Conservation (phyloP, 2,888 invertebrate genomes). For the Pasiphila rectangulata region DNA sequence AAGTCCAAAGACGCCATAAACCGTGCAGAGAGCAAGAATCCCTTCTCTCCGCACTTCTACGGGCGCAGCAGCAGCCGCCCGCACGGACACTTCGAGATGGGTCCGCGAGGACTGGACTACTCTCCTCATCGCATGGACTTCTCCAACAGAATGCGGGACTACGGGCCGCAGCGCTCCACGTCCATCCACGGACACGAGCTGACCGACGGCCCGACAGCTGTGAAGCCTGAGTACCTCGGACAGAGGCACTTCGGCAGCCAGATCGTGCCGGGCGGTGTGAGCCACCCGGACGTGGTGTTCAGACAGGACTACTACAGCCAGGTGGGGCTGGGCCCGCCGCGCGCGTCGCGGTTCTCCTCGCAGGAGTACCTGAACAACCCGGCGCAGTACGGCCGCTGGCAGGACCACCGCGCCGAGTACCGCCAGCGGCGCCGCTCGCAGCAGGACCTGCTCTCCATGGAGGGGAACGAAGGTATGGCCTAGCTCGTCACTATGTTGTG, state of each 20-base stretch:
- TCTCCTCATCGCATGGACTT: slow-evolving; percentile 72
- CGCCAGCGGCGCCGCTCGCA: slow-evolving; percentile 72
- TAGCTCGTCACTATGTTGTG: neutral
- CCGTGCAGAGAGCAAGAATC: slow-evolving; percentile 64
- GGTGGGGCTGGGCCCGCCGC: slow-evolving; percentile 65
- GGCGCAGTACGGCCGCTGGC: slow-evolving; percentile 68
- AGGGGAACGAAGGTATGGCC: slow-evolving; percentile 64
- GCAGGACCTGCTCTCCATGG: slow-evolving; percentile 73
- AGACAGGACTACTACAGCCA: slow-evolving; percentile 69
- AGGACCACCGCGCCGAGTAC: slow-evolving; percentile 68
- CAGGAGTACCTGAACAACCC: slow-evolving; percentile 75
- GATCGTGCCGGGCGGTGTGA: slow-evolving; percentile 61
- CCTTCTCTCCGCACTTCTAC: slow-evolving; percentile 68
- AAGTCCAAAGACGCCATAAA: slow-evolving; percentile 50
- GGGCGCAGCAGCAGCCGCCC: slow-evolving; percentile 57
- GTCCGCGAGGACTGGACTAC: slow-evolving; percentile 71
- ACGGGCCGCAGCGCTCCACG: slow-evolving; percentile 69
- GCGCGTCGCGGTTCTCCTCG: slow-evolving; percentile 71
- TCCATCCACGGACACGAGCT: slow-evolving; percentile 76
- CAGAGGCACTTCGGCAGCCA: slow-evolving; percentile 68
- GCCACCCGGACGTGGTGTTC: slow-evolving; percentile 72
- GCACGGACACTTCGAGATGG: slow-evolving; percentile 77
- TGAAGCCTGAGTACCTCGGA: slow-evolving; percentile 66
- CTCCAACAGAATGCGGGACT: slow-evolving; percentile 65
- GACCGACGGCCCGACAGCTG: slow-evolving; percentile 56